Conservation (phyloP, 2,113 vertebrate genomes). For the Emydocephalus ijimae region DNA sequence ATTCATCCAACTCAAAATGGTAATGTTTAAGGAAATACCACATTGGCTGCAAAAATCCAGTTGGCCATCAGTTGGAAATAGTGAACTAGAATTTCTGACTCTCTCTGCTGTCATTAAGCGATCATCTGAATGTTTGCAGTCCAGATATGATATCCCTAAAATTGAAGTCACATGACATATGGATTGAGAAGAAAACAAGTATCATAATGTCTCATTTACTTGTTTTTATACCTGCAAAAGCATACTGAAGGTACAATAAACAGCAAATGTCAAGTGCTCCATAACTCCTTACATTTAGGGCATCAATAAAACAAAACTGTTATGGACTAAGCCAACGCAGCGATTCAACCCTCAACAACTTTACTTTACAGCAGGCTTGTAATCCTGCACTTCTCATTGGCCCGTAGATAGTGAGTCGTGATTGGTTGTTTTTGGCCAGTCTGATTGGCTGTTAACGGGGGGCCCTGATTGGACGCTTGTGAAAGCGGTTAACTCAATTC, state of each 20-base stretch:
- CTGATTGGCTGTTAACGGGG: too few relatives aligned
- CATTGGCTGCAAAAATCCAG: neutral
- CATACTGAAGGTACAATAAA: conserved; percentile 1
- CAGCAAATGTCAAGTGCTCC: neutral
- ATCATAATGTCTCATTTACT: neutral
- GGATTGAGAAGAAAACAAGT: neutral
- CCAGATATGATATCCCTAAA: neutral
- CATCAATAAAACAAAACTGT: neutral
- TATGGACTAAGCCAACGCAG: too few relatives aligned
- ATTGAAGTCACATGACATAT: neutral
- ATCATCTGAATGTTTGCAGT: neutral
- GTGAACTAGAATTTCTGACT: neutral
- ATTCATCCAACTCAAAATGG: neutral
- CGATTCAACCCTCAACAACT: too few relatives aligned
- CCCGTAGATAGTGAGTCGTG: too few relatives aligned
- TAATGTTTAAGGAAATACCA: neutral
- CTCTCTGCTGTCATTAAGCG: neutral
- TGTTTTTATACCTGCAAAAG: conserved; percentile 5
- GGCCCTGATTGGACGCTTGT: too few relatives aligned
- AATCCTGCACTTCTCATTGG: too few relatives aligned
- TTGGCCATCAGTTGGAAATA: neutral
- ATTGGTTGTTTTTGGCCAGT: too few relatives aligned
- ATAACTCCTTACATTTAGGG: neutral
- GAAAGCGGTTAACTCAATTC: too few relatives aligned
- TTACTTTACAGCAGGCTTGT: too few relatives aligned